phyloP scores from a whole-genome alignment of 2,888 invertebrate genomes.

The Automeris io region DNA sequence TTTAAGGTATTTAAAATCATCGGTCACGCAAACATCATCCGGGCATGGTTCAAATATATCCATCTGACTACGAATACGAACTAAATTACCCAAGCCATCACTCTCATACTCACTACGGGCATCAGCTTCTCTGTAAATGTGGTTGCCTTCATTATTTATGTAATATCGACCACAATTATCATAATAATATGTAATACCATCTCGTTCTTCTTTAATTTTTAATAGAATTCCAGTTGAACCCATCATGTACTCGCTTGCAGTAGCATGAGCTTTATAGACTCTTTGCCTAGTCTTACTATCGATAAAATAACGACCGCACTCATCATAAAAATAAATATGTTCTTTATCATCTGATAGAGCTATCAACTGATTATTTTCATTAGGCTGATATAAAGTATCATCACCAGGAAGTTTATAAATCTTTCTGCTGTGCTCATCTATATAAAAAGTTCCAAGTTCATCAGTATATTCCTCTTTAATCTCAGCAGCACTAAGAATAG shows the following conservation, averaged over 20 bases:
- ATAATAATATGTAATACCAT: conserved; percentile 53
- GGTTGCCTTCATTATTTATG: conserved; percentile 52
- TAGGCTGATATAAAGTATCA: conserved; percentile 47
- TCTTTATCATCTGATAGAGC: conserved; percentile 49
- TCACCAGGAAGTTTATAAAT: conserved; percentile 52
- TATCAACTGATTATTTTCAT: conserved; percentile 54
- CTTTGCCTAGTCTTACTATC: conserved; percentile 47
- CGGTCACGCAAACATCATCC: conserved; percentile 53
- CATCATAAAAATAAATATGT: conserved; percentile 59
- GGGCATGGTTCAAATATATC: conserved; percentile 56
- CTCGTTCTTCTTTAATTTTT: conserved; percentile 55
- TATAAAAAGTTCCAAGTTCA: conserved; percentile 51
- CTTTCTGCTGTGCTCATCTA: conserved; percentile 59
- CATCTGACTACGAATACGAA: conserved; percentile 53
- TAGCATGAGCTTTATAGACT: conserved; percentile 55
- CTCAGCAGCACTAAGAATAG: conserved; percentile 57
- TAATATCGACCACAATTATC: conserved; percentile 66
- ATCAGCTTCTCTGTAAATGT: conserved; percentile 58
- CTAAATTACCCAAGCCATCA: conserved; percentile 68
- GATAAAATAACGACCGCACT: conserved; percentile 62
- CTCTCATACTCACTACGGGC: conserved; percentile 62
- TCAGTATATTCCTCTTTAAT: conserved; percentile 58
- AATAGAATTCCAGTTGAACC: conserved; percentile 52
- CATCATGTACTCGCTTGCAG: conserved; percentile 65
- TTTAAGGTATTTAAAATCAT: conserved; percentile 63